Evolutionary conservation across 1,140 invertebrate species (phyloP).

Genomic region (Liolophura sinensis): DNA sequence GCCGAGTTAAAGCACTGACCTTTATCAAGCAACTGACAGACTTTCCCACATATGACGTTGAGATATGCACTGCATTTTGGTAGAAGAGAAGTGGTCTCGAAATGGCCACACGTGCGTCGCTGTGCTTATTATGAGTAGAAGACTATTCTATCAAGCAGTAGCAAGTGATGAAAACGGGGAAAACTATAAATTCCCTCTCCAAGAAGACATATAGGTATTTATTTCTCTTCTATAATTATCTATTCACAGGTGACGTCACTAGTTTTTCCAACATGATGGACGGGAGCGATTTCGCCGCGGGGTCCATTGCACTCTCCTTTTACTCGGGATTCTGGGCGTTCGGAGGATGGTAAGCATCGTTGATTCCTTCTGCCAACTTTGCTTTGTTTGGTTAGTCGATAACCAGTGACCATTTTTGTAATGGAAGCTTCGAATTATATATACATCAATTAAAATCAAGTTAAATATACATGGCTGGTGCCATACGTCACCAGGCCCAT

Average conservation of each 20-base stretch:
- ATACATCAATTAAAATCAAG: background rate
- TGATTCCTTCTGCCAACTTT: background rate
- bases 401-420: background rate
- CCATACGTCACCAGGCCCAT: background rate
- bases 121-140: too few relatives aligned
- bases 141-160: too few relatives aligned
- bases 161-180: too few relatives aligned
- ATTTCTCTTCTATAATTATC: background rate
- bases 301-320: conserved; percentile 92
- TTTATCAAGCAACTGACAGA: too few relatives aligned
- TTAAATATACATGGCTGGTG: background rate
- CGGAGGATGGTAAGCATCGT: conserved; percentile 79
- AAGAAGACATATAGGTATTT: too few relatives aligned
- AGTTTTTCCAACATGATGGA: conserved; percentile 87
- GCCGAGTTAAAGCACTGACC: too few relatives aligned
- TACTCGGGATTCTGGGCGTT: conserved; percentile 98
- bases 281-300: conserved; percentile 83
- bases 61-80: too few relatives aligned
- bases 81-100: too few relatives aligned
- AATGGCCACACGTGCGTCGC: too few relatives aligned
- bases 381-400: background rate
- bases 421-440: background rate
- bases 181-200: too few relatives aligned
- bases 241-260: conserved; percentile 57
- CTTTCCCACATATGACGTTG: too few relatives aligned